Percentiles rank a stretch among this genome's conserved stretches.
Conservation (phyloP, 2,113 vertebrate genomes). For the Heloderma charlesbogerti region DNA sequence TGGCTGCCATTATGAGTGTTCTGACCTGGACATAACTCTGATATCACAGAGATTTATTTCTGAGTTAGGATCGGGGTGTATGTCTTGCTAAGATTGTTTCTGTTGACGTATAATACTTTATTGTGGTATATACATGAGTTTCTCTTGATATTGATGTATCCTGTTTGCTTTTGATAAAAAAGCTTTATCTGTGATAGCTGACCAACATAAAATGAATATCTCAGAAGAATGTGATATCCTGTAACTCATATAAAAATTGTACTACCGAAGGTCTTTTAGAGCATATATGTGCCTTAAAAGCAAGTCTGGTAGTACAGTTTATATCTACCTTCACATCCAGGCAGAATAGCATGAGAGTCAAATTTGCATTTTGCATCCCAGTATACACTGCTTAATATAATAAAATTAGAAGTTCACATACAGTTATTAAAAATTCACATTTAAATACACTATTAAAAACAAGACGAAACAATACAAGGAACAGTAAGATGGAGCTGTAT, state of each 20-base stretch:
- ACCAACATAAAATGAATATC: not conserved
- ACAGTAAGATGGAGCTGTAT: no score
- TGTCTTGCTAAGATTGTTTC: not conserved
- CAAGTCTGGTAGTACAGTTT: no score
- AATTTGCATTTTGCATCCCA: not conserved
- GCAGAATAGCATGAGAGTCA: no score
- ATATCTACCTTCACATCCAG: no score
- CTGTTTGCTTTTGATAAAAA: not conserved
- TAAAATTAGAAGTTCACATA: no score
- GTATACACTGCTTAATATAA: no score
- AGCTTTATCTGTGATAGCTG: not conserved
- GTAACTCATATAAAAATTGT: not conserved
- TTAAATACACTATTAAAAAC: no score
- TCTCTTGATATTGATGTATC: not conserved
- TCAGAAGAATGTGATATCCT: not conserved
- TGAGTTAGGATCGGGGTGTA: not conserved
- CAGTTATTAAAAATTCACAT: no score
- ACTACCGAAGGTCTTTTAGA: not conserved
- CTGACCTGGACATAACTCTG: not conserved
- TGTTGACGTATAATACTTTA: fast-evolving
- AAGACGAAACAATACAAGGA: no score
- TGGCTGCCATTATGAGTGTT: not conserved
- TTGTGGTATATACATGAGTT: not conserved
- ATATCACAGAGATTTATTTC: not conserved
- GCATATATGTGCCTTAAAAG: no score